These are phyloP conservation scores for Peromyscus polionotus DNA, from an alignment of 2,113 vertebrate genomes.

Conservation along the genomic window DNA sequence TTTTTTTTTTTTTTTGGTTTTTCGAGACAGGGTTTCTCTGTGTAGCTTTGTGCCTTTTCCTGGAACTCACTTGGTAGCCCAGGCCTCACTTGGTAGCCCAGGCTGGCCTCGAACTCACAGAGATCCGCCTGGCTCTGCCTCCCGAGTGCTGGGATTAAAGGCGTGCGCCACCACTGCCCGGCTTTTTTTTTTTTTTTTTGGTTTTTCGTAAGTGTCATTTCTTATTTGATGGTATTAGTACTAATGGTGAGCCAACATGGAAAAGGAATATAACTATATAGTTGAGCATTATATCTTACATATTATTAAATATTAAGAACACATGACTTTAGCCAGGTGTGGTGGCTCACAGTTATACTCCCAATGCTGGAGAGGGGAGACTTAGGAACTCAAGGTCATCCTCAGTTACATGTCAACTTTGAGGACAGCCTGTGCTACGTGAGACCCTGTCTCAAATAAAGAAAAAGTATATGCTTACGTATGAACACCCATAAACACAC, in stretches of 20 bases:
- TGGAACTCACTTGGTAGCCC: too few relatives aligned
- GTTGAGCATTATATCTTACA: not conserved
- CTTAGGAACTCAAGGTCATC: not conserved
- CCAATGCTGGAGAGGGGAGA: not conserved
- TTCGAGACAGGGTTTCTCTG: too few relatives aligned
- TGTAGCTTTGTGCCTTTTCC: too few relatives aligned
- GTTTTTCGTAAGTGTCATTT: too few relatives aligned
- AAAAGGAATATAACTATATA: not conserved
- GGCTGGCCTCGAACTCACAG: too few relatives aligned
- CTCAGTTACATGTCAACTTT: not conserved
- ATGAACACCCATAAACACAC: not conserved
- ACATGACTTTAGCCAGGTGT: not conserved
- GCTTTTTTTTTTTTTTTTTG: too few relatives aligned
- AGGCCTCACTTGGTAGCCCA: too few relatives aligned
- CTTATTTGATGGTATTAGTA: not conserved
- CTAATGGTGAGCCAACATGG: not conserved
- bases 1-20: too few relatives aligned
- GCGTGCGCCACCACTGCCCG: too few relatives aligned
- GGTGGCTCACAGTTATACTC: not conserved
- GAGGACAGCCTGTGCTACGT: not conserved
- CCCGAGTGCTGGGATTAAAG: too few relatives aligned
- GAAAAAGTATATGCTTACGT: not conserved
- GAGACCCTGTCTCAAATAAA: not conserved
- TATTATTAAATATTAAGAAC: not conserved
- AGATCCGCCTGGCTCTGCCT: too few relatives aligned